Conservation (phyloP, 2,888 invertebrate genomes). For the Agrochola lota region DNA sequence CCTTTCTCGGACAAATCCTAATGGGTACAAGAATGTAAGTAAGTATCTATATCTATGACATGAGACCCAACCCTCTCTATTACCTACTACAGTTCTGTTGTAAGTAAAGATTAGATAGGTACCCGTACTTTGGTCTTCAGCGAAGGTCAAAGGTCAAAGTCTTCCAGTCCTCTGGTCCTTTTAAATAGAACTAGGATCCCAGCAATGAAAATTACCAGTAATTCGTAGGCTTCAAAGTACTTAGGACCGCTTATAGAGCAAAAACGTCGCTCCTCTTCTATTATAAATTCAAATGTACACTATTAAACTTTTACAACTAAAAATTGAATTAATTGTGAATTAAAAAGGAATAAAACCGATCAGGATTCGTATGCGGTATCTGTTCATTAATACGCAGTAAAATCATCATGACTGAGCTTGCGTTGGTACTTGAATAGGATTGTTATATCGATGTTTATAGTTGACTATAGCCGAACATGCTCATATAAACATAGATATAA, state of each 20-base stretch:
- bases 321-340: conserved; percentile 70
- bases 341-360: conserved; percentile 71
- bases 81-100: conserved; percentile 42
- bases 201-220: conserved; percentile 32
- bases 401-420: conserved; percentile 24
- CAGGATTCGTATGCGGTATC: conserved; percentile 60
- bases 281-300: conserved; percentile 44
- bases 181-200: conserved; percentile 30
- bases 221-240: conserved; percentile 33
- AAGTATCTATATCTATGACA: conserved; percentile 36
- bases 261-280: conserved; percentile 30
- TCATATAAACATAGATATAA: background rate
- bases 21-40: conserved; percentile 44
- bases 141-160: conserved; percentile 57
- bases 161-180: conserved; percentile 36
- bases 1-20: conserved; percentile 46
- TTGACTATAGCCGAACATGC: background rate
- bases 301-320: conserved; percentile 52
- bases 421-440: conserved; percentile 8
- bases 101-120: conserved; percentile 55
- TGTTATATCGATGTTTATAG: conserved; percentile 20
- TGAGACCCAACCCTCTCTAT: conserved; percentile 52
- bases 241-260: conserved; percentile 28
- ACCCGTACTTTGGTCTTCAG: conserved; percentile 47
- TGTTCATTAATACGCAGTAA: conserved; percentile 59